Percentiles rank a stretch among this genome's conserved stretches.
Conservation (phyloP, 2,797 vertebrate genomes). For the Psittacula derbiana region DNA sequence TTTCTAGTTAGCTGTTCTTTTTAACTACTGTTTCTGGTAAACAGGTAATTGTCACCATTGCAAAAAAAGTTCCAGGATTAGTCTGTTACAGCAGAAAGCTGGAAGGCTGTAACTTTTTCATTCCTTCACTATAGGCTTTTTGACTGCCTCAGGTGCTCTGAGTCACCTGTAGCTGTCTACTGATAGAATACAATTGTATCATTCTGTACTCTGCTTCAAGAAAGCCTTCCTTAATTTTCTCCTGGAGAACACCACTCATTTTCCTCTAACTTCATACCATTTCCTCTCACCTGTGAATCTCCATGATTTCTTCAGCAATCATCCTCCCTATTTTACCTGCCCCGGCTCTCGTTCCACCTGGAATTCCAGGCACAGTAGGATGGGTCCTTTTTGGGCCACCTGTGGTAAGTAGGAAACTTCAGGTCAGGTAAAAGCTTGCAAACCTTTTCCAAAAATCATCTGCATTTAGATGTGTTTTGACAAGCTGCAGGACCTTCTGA, state of each 20-base stretch:
- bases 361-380: slow-evolving; percentile 93
- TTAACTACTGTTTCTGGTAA: background rate
- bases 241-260: background rate
- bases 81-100: background rate
- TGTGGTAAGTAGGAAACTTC: slow-evolving; percentile 32
- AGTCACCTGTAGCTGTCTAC: background rate
- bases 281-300: slow-evolving; percentile 91
- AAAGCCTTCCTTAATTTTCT: background rate
- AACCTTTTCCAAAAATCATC: background rate
- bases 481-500: background rate
- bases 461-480: background rate
- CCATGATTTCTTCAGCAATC: slow-evolving; percentile 99
- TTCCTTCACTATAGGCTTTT: background rate
- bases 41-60: background rate
- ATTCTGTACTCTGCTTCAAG: background rate
- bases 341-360: slow-evolving; percentile 93
- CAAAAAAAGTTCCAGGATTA: background rate
- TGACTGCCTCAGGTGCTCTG: background rate
- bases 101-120: background rate
- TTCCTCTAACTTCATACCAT: background rate
- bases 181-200: background rate
- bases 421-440: background rate
- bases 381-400: slow-evolving; percentile 88
- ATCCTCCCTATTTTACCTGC: slow-evolving; percentile 99
- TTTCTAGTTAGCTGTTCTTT: background rate